A percentile compares a stretch with the other conserved stretches of the same genome.
Conservation (phyloP, 2,113 vertebrate genomes). For the Lagenorhynchus albirostris region DNA sequence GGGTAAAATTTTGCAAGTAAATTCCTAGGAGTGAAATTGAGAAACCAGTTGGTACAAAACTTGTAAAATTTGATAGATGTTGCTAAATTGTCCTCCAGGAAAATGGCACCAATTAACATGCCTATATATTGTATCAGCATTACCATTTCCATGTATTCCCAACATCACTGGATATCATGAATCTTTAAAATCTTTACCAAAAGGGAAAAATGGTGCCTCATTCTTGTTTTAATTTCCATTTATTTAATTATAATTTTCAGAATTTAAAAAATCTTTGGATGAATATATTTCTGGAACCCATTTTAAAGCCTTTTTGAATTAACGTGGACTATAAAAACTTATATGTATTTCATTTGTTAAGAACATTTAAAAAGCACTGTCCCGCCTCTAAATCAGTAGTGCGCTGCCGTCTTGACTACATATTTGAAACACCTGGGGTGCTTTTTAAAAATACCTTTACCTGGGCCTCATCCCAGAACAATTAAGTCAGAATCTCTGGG, state of each 20-base stretch:
- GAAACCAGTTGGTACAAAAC: background rate
- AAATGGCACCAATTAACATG: background rate
- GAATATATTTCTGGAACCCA: slow-evolving; percentile 19
- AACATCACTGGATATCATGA: background rate
- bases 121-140: background rate
- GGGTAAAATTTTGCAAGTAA: background rate
- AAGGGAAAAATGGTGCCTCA: background rate
- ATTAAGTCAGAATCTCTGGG: slow-evolving; percentile 24
- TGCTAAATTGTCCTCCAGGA: background rate
- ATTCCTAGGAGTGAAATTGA: background rate
- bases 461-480: slow-evolving; percentile 39
- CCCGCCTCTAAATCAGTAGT: slow-evolving; percentile 26
- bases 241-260: background rate
- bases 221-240: slow-evolving; percentile 9
- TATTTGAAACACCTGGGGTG: slow-evolving; percentile 39
- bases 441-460: slow-evolving; percentile 54
- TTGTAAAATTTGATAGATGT: background rate
- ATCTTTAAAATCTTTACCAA: background rate
- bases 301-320: slow-evolving; percentile 50
- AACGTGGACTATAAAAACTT: slow-evolving; percentile 46
- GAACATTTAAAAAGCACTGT: background rate
- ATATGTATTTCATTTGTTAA: slow-evolving; percentile 36
- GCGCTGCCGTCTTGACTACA: background rate
- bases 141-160: background rate
- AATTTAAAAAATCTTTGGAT: slow-evolving; percentile 18